These are phyloP conservation scores for Cheilosia variabilis DNA, from an alignment of 2,888 invertebrate species.

Conservation along the genomic window DNA sequence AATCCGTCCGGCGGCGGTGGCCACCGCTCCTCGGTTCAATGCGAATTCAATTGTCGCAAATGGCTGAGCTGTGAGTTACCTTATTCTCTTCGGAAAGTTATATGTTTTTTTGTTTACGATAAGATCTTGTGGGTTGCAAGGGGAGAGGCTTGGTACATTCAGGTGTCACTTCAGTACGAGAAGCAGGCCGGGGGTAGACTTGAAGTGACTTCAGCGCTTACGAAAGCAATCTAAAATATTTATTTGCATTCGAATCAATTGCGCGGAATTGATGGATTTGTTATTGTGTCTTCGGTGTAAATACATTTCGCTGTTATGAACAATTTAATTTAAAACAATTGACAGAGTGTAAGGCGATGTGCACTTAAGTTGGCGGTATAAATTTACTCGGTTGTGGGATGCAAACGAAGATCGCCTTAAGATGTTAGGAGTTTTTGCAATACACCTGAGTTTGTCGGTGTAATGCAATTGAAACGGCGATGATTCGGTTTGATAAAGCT, in stretches of 20 bases:
- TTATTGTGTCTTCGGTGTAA: slow-evolving; percentile 7
- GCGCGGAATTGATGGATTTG: slow-evolving; percentile 5
- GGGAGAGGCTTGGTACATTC: not conserved
- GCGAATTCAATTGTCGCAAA: slow-evolving; percentile 18
- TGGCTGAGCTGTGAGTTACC: not conserved
- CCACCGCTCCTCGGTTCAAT: slow-evolving; percentile 4
- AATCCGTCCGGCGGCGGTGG: not conserved
- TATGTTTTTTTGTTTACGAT: not conserved
- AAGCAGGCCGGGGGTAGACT: not conserved
- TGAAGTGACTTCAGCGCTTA: slow-evolving; percentile 3
- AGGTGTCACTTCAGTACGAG: slow-evolving; percentile 5
- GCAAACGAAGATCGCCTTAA: not conserved
- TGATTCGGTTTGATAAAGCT: too few relatives aligned
- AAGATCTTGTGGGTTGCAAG: slow-evolving; percentile 2
- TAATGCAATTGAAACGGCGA: not conserved
- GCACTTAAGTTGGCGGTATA: not conserved
- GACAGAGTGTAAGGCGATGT: not conserved
- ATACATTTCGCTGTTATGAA: slow-evolving; percentile 12
- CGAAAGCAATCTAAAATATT: slow-evolving; percentile 9
- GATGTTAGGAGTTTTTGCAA: not conserved
- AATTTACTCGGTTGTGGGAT: not conserved
- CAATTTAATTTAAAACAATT: slow-evolving; percentile 26
- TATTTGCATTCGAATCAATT: slow-evolving; percentile 28
- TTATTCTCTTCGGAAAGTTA: not conserved
- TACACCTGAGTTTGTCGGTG: not conserved